Evolutionary conservation across 2,113 vertebrate species (phyloP), one percentile per base, ranked within the genome.

Genomic region (Monopterus albus): DNA sequence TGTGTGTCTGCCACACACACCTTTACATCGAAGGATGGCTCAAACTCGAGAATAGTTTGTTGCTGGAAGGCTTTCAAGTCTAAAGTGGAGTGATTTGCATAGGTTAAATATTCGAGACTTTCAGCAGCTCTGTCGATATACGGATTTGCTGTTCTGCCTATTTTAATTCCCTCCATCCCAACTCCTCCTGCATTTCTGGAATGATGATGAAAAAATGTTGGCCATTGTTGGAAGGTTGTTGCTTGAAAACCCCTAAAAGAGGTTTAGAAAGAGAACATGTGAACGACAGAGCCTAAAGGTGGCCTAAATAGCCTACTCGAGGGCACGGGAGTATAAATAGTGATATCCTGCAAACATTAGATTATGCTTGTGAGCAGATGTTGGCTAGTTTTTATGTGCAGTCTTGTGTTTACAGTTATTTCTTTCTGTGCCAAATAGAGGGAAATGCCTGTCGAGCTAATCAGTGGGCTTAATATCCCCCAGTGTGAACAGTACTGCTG

Each of bases 11-110:
- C 31, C n/a, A n/a, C n/a, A n/a, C n/a, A n/a, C n/a, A n/a, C n/a
- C 58, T 60, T 72, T 45, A 47, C 49, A 20, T 71, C 21, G 38
- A 17, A 55, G 26, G 38, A 60, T 31, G 71, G 47, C 52, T 76
- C 69, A 64, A 73, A 63, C 75, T 74, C 18, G 25, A 81, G 63
- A 66, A 75, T 29, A 43, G 61, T 74, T 67, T 65, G 43, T 75
- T 72, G 66, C 81, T 82, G 69, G 64, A 78, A 72, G 61, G 77
- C 73, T 91, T 87, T 88, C 71, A 86, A 73, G 57, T 79, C 57
- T 82, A 72, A 78, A 86, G 56, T 83, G 56, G 67, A 85, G 56
- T 81, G 55, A 86, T 89, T 89, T 88, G 75, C 84, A 89, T 84
- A 86, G 82, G 76, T 83, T 84, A 88, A 86, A 88, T 70, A 79